Evolutionary conservation across 2,113 vertebrate genomes (phyloP), one percentile per base, ranked within the genome.

Genomic region (Sclerurus mexicanus): DNA sequence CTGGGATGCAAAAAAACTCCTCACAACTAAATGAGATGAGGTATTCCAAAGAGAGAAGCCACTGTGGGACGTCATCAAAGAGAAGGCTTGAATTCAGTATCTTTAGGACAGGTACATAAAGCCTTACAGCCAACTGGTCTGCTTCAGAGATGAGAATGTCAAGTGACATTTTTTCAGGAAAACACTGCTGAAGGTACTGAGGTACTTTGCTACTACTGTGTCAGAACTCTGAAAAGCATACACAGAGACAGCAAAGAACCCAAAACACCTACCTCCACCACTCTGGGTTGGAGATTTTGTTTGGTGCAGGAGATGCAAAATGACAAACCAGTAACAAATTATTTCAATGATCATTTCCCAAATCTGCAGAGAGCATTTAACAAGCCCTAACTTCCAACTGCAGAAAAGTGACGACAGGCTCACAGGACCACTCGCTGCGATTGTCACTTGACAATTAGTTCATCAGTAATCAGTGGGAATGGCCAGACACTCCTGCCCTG

Each of bases 41-140:
- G 20, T 7, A 64, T 31, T 56, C 8, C n/a, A 68, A 46, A 85
- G 14, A 64, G 2, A 84, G 17, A 56, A 55, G 15, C 22, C 30
- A 40, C 2, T 46, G 31, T 62, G 28, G 9, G 11, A 52, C 82
- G 82, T 22, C 3, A 39, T 0, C 31, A 40, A 35, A 44, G 47
- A 85, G 14, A 64, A 64, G 12, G 22, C 8, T 27, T 37, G 10
- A 12, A 18, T 12, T 0, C 0, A 39, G 1, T 40, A 44, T n/a
- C 20, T 9, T 9, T 23, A 28, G 4, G 40, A 94, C 20, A 71
- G 18, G 20, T 0, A 55, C 20, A 27, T 40, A 68, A 35, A 63
- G 30, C 39, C 40, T 6, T 27, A 53, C 2, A 55, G 30, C 23
- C 30, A 71, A 20, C 4, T 7, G 13, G 3, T 0, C 1, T 59